A percentile compares a stretch with the other conserved stretches of the same genome.
These are phyloP conservation scores for Pherbina coryleti DNA, from an alignment of 2,888 invertebrate species.

Conservation along the genomic window DNA sequence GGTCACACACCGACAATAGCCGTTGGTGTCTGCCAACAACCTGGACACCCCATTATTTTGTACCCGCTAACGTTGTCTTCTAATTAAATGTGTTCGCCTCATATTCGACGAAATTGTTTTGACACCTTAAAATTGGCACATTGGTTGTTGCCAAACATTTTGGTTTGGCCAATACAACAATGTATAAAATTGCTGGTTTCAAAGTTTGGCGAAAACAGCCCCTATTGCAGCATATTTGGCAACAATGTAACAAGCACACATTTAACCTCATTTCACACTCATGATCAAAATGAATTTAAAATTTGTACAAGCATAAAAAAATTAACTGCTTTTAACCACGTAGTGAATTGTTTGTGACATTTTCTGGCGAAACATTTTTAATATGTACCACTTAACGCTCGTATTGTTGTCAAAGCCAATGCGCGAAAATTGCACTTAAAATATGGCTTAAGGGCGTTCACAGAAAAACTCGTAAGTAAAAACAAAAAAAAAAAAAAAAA, in stretches of 20 bases:
- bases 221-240: neutral
- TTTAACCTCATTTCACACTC: constrained; percentile 26
- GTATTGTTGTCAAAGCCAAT: neutral
- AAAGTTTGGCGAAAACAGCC: neutral
- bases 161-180: neutral
- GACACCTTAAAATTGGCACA: neutral
- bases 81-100: too few relatives aligned
- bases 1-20: too few relatives aligned
- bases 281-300: neutral
- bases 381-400: constrained; percentile 6
- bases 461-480: neutral
- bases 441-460: neutral
- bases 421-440: constrained; percentile 3
- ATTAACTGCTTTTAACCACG: neutral
- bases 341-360: constrained; percentile 17
- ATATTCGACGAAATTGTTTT: neutral
- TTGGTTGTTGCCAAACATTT: neutral
- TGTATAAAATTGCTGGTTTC: neutral
- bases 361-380: constrained; percentile 21
- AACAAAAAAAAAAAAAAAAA: neutral
- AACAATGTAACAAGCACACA: neutral
- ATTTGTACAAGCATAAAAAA: too few relatives aligned
- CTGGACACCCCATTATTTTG: too few relatives aligned
- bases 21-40: too few relatives aligned
- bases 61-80: too few relatives aligned